Percentiles rank a stretch among this genome's conserved stretches.
Conservation (phyloP, 2,888 invertebrate genomes). For the Phytoseiulus persimilis region DNA sequence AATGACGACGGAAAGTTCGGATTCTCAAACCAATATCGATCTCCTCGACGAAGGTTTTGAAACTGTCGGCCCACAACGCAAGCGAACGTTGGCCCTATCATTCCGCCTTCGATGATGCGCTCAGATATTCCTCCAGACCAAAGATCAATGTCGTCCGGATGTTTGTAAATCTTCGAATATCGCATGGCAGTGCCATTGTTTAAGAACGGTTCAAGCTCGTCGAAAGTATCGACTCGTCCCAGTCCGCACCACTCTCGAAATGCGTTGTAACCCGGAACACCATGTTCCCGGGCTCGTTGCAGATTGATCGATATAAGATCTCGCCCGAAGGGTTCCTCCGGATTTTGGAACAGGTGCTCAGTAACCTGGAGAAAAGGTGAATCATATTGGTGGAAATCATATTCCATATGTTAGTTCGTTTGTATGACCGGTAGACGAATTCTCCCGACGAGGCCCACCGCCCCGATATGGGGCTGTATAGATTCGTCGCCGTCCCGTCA, state of each 20-base stretch:
- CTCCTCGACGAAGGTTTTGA: constrained; percentile 65
- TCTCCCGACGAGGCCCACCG: too few relatives aligned
- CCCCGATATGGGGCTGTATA: too few relatives aligned
- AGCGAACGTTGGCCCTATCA: constrained; percentile 87
- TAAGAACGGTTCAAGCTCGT: constrained; percentile 64
- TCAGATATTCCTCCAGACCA: constrained; percentile 93
- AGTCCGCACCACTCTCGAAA: constrained; percentile 50
- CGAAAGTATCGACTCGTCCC: constrained; percentile 45
- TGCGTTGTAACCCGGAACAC: constrained; percentile 70
- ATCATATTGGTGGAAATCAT: too few relatives aligned
- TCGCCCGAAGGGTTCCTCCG: constrained; percentile 62
- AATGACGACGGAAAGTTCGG: constrained; percentile 84
- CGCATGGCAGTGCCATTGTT: constrained; percentile 51
- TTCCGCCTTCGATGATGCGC: constrained; percentile 73
- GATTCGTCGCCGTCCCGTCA: too few relatives aligned
- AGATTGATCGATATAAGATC: constrained; percentile 85
- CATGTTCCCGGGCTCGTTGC: constrained; percentile 84
- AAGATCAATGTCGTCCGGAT: constrained; percentile 81
- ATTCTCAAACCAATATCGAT: constrained; percentile 88
- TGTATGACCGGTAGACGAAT: too few relatives aligned
- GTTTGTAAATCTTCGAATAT: constrained; percentile 49
- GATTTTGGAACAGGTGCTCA: constrained; percentile 73
- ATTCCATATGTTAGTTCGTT: too few relatives aligned
- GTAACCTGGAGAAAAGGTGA: constrained; percentile 62
- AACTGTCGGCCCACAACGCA: constrained; percentile 84